These are phyloP conservation scores for Prunella himalayana DNA, from an alignment of 2,113 vertebrate genomes.

Conservation along the genomic window DNA sequence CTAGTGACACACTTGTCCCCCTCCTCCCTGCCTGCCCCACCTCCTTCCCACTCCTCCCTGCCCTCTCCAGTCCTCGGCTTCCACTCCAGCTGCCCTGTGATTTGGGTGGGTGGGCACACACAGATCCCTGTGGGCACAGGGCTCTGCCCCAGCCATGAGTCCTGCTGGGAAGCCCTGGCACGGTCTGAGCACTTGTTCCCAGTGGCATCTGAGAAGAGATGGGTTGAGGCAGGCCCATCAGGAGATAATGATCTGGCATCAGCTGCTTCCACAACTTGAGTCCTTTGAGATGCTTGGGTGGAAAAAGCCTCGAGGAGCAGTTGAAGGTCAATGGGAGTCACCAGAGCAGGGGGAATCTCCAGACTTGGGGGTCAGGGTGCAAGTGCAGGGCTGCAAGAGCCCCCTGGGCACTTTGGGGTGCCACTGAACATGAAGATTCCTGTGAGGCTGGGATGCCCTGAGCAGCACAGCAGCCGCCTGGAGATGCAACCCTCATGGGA, in stretches of 20 bases:
- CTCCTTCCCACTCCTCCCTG: neutral
- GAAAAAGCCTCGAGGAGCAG: neutral
- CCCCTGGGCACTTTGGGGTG: neutral
- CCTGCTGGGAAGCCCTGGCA: neutral
- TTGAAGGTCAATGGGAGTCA: neutral
- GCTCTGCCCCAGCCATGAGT: neutral
- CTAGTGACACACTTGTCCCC: conserved; percentile 65
- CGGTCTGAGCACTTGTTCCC: neutral
- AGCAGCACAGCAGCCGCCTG: neutral
- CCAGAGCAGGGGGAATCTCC: neutral
- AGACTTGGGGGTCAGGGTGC: fast-evolving
- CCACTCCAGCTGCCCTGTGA: neutral
- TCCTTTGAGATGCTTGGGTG: neutral
- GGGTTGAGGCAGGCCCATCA: neutral
- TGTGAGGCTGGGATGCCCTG: neutral
- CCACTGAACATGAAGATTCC: neutral
- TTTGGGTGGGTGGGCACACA: neutral
- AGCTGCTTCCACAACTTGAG: neutral
- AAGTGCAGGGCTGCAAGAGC: neutral
- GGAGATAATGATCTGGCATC: neutral
- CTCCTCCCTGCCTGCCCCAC: conserved; percentile 7
- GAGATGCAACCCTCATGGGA: neutral
- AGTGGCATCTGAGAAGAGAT: neutral
- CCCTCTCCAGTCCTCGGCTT: neutral
- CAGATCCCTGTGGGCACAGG: neutral